Evolutionary conservation across 2,113 vertebrate genomes (phyloP), one percentile per base, ranked within the genome.

Genomic region (Corythaeola cristata): DNA sequence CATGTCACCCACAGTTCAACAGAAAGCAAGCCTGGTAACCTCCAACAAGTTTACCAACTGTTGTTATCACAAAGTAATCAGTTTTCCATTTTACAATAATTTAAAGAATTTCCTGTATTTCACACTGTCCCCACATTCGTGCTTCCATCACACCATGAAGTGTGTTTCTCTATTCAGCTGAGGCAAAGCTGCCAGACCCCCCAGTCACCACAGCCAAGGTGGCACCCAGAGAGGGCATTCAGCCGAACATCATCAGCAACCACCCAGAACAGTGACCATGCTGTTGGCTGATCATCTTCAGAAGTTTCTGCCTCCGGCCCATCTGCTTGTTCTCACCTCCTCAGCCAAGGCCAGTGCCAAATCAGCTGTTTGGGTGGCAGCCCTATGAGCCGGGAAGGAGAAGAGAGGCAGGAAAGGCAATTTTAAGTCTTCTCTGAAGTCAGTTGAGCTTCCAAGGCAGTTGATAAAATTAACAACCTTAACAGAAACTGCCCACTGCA

Each of bases 301-400:
- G 72, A 96, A 88, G 77, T 68, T 84, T 93, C 87, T 96, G 74
- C 53, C 74, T 91, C 85, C 10, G 11, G 87, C 74, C 66, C 58
- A 88, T 93, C 81, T 95, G 94, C 96, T 96, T 94, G 87, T 96
- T 96, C 81, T 93, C 94, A 95, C 91, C 91, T 96, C 89, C 81
- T 79, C 69, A 79, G 89, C 74, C 4, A 12, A 95, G 78, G 26
- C 53, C 71, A 37, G 53, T 79, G 77, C 87, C 84, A 95, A 58
- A 89, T 81, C 91, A 93, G 94, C 80, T 93, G 89, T 92, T 69
- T 76, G 89, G 91, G 89, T 89, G 74, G 66, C 94, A 95, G 91
- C 71, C 49, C 77, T 79, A 33, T 1, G 6, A 85, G 85, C 53
- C 37, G 20, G 26, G 58, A 87, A 92, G 76, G 49, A 94, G 39